A percentile compares a stretch with the other conserved stretches of the same genome.
Evolutionary conservation across 2,888 invertebrate species (phyloP).

Genomic region (Patella pellucida): DNA sequence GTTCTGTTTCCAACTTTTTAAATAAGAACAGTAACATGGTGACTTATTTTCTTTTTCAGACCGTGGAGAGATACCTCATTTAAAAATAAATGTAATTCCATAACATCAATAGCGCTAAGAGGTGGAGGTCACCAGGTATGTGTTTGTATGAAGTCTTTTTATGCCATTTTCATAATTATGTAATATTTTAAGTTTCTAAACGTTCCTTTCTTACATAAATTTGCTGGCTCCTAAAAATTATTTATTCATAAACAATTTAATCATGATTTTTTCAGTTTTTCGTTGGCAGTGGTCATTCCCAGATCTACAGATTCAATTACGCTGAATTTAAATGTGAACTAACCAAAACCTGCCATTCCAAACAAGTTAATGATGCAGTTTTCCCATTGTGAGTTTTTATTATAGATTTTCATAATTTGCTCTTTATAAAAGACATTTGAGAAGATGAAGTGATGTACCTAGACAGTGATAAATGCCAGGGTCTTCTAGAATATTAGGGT

Average conservation of each 20-base stretch:
- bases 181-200: neutral
- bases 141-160: neutral
- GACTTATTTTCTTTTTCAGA: slow-evolving; percentile 31
- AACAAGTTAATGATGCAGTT: slow-evolving; percentile 83
- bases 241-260: neutral
- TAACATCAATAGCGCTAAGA: slow-evolving; percentile 80
- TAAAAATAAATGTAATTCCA: slow-evolving; percentile 72
- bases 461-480: too few species aligned
- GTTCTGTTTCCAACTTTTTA: too few species aligned
- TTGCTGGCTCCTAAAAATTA: neutral
- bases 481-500: too few species aligned
- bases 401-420: neutral
- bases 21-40: too few species aligned
- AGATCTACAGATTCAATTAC: slow-evolving; percentile 84
- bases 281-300: slow-evolving; percentile 83
- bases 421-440: too few species aligned
- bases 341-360: slow-evolving; percentile 85
- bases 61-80: slow-evolving; percentile 45
- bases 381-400: slow-evolving; percentile 82
- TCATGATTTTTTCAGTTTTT: slow-evolving; percentile 74
- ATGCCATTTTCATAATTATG: neutral
- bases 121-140: slow-evolving; percentile 70
- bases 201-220: neutral
- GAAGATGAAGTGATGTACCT: too few species aligned
- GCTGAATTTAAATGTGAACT: slow-evolving; percentile 80